Percentiles rank a stretch among this genome's conserved stretches.
Evolutionary conservation across 2,888 invertebrate species (phyloP).

Genomic region (Rhodophaea formosa): DNA sequence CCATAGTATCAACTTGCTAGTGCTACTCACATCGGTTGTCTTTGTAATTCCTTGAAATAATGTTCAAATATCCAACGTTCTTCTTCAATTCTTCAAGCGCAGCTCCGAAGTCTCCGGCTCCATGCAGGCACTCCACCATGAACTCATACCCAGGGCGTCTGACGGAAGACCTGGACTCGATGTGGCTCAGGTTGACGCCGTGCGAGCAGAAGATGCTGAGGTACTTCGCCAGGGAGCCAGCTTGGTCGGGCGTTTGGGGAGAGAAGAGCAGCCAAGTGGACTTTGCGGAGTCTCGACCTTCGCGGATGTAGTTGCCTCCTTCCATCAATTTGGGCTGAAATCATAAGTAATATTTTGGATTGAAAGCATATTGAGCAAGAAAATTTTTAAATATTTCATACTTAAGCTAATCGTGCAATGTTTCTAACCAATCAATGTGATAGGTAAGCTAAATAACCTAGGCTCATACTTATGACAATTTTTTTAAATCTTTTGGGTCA

Average conservation of each 20-base stretch:
- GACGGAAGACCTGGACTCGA: conserved; percentile 94
- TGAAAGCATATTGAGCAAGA: too few relatives aligned
- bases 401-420: too few relatives aligned
- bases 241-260: conserved; percentile 87
- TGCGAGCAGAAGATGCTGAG: conserved; percentile 92
- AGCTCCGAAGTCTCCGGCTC: conserved; percentile 85
- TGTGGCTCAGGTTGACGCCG: conserved; percentile 92
- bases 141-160: conserved; percentile 93
- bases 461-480: too few relatives aligned
- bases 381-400: too few relatives aligned
- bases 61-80: conserved; percentile 89
- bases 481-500: too few relatives aligned
- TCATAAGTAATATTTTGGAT: background rate
- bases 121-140: conserved; percentile 94
- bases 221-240: conserved; percentile 93
- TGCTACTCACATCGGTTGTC: conserved; percentile 85
- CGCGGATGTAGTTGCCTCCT: conserved; percentile 91
- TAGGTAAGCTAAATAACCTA: too few relatives aligned
- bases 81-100: conserved; percentile 88
- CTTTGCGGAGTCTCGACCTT: conserved; percentile 87
- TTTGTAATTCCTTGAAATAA: conserved; percentile 93
- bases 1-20: background rate
- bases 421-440: too few relatives aligned
- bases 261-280: conserved; percentile 94
- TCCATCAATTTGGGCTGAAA: conserved; percentile 89